phyloP scores from a whole-genome alignment of 2,888 invertebrate genomes.

The Pinctada fucata region DNA sequence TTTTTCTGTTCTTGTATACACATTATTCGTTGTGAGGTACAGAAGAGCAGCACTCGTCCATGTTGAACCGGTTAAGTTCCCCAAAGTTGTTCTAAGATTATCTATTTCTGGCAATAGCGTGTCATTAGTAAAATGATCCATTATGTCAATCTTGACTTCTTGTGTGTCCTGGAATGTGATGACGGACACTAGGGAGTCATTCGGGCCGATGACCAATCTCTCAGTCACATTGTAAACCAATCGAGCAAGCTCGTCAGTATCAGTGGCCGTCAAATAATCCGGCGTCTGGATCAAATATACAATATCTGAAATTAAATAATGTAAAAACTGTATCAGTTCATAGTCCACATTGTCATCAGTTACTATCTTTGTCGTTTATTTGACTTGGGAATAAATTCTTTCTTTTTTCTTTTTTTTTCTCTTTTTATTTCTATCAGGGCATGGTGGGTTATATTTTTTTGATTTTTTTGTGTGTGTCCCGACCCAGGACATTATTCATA shows the following conservation, averaged over 20 bases:
- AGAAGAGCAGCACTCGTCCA: no score
- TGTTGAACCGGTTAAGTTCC: neutral
- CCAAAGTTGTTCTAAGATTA: neutral
- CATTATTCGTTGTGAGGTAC: no score
- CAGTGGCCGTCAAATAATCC: neutral
- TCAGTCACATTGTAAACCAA: neutral
- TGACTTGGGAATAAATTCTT: no score
- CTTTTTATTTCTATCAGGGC: no score
- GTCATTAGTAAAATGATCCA: neutral
- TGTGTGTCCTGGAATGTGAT: neutral
- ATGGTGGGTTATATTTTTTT: no score
- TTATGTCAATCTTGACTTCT: neutral
- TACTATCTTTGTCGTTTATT: no score
- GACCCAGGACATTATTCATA: no score
- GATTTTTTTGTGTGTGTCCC: no score
- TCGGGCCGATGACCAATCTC: neutral
- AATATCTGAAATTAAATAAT: neutral
- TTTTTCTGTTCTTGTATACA: neutral
- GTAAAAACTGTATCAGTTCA: no score
- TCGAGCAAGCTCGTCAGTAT: neutral
- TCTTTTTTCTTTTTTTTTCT: no score
- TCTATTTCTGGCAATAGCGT: neutral
- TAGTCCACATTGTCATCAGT: no score
- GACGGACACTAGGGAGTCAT: neutral
- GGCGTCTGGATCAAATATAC: neutral